phyloP scores from a whole-genome alignment of 1,140 invertebrate species.

The Meloidogyne floridensis region DNA sequence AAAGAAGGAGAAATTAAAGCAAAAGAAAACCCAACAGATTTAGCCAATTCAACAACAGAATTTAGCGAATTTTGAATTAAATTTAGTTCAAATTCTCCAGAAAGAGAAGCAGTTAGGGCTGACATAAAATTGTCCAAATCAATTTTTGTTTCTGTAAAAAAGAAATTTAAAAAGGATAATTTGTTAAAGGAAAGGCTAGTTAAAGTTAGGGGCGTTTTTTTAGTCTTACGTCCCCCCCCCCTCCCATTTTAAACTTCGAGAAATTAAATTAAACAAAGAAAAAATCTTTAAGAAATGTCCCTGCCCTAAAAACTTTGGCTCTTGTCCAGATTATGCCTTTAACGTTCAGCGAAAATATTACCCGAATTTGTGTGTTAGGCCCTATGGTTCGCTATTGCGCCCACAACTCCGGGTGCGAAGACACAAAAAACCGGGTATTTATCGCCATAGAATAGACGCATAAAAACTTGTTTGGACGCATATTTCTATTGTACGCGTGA shows the following conservation, averaged over 20 bases:
- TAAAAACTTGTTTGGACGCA: too few species aligned
- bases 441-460: too few species aligned
- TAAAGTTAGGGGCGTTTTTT: background rate
- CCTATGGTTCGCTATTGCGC: too few species aligned
- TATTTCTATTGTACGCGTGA: too few species aligned
- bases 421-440: too few species aligned
- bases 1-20: background rate
- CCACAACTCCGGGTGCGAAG: too few species aligned
- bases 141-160: background rate
- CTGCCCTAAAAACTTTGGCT: too few species aligned
- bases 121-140: constrained; percentile 9
- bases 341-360: too few species aligned
- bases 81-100: background rate
- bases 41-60: background rate
- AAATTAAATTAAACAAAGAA: background rate
- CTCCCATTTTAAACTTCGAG: background rate
- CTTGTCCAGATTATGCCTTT: too few species aligned
- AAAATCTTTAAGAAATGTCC: too few species aligned
- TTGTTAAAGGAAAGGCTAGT: background rate
- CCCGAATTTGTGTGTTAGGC: too few species aligned
- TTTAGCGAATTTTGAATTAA: constrained; percentile 9
- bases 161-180: background rate
- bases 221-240: too few species aligned
- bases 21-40: constrained; percentile 15
- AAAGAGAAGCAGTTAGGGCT: constrained; percentile 14